Evolutionary conservation across 2,113 vertebrate genomes (phyloP).

Genomic region (Apteryx mantelli): DNA sequence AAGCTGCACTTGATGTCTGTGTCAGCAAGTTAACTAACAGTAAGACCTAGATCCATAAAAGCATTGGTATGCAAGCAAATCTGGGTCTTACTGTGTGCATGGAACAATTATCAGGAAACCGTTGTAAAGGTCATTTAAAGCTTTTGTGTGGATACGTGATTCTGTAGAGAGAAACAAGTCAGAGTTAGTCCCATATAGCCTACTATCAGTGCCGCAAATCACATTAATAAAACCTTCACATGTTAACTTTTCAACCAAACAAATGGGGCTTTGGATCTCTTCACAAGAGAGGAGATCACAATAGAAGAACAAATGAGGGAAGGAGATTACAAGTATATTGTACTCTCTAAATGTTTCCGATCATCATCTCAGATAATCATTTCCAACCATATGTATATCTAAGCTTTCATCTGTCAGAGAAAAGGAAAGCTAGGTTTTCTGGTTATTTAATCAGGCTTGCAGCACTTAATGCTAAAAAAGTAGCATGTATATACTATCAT

Average conservation of each 20-base stretch:
- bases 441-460: not conserved
- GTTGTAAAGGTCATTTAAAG: not conserved
- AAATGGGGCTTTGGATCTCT: not conserved
- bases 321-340: not conserved
- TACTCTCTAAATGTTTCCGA: not conserved
- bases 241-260: not conserved
- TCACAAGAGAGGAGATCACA: not conserved
- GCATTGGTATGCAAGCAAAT: not conserved
- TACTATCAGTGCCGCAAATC: not conserved
- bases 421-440: not conserved
- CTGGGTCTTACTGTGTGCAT: not conserved
- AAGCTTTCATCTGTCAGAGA: not conserved
- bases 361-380: not conserved
- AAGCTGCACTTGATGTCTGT: not conserved
- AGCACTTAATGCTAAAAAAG: not conserved
- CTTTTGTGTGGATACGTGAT: not conserved
- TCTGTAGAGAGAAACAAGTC: not conserved
- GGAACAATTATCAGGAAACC: not conserved
- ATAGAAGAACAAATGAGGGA: not conserved
- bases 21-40: not conserved
- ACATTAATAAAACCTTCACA: not conserved
- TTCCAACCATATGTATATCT: not conserved
- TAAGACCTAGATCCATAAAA: not conserved
- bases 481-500: not conserved
- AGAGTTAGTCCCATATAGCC: not conserved